A percentile compares a stretch with the other conserved stretches of the same genome.
Evolutionary conservation across 2,113 vertebrate species (phyloP).

Genomic region (Solea solea): DNA sequence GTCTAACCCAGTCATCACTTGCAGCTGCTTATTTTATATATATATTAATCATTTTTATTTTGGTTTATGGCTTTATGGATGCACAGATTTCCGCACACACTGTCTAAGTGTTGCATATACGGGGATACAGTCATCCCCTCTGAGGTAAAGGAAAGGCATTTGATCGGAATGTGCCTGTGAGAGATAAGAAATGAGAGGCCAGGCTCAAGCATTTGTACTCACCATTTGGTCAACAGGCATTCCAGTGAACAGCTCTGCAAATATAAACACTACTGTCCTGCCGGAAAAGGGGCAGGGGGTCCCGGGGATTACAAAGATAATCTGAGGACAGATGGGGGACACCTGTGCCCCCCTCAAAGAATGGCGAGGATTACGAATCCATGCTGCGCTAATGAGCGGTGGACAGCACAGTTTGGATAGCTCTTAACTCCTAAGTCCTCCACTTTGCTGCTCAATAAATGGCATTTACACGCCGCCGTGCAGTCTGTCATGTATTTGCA

Average conservation of each 20-base stretch:
- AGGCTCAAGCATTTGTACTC: slow-evolving; percentile 44
- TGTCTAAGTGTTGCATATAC: too few species aligned
- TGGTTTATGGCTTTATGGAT: neutral
- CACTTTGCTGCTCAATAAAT: neutral
- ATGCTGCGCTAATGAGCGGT: slow-evolving; percentile 72
- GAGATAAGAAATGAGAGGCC: slow-evolving; percentile 19
- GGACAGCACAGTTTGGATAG: slow-evolving; percentile 39
- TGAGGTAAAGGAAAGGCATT: slow-evolving; percentile 33
- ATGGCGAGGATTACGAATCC: slow-evolving; percentile 74
- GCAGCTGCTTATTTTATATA: slow-evolving; percentile 29
- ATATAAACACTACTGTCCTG: slow-evolving; percentile 56
- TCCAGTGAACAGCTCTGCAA: slow-evolving; percentile 68
- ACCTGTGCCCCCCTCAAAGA: slow-evolving; percentile 77
- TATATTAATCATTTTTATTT: slow-evolving; percentile 8
- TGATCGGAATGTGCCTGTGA: slow-evolving; percentile 40
- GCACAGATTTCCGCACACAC: too few species aligned
- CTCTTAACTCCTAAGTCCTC: slow-evolving; percentile 23
- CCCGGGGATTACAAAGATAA: slow-evolving; percentile 79
- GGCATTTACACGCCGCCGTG: neutral
- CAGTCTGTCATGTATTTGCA: neutral
- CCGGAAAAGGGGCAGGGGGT: slow-evolving; percentile 52
- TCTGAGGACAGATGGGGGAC: slow-evolving; percentile 80
- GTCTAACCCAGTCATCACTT: slow-evolving; percentile 31
- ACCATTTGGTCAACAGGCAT: slow-evolving; percentile 51
- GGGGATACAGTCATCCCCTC: neutral